Conservation (phyloP, 1,140 invertebrate genomes). For the Tetragnatha versicolor region DNA sequence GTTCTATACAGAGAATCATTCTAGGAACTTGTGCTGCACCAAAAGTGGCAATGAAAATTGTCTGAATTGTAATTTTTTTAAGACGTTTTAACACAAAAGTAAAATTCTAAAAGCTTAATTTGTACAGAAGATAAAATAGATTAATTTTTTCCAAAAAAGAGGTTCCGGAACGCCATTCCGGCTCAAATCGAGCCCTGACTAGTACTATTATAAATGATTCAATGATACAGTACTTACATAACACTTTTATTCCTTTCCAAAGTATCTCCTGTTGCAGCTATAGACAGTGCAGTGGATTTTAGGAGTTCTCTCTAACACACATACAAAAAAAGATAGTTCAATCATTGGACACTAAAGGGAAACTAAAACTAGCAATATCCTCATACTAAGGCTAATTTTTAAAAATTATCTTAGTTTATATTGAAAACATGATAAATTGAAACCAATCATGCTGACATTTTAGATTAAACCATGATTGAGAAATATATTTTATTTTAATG, state of each 20-base stretch:
- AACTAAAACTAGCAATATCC: not conserved
- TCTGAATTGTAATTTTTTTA: too few species aligned
- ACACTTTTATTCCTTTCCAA: not conserved
- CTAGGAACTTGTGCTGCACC: too few species aligned
- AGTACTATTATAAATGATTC: too few species aligned
- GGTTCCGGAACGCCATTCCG: too few species aligned
- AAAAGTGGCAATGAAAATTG: too few species aligned
- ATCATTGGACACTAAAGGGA: not conserved
- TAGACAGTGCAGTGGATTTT: not conserved
- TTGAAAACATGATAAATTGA: not conserved
- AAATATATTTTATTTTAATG: not conserved
- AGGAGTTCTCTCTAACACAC: not conserved
- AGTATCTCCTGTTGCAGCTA: constrained; percentile 12
- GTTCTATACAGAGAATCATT: too few species aligned
- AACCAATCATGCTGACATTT: not conserved
- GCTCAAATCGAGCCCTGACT: too few species aligned
- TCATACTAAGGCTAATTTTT: not conserved
- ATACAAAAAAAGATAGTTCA: not conserved
- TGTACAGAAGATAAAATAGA: too few species aligned
- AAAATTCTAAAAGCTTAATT: too few species aligned
- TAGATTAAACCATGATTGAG: not conserved
- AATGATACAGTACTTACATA: constrained; percentile 3
- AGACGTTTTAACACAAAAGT: too few species aligned
- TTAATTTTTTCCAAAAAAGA: too few species aligned
- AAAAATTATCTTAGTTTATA: not conserved